Conservation (phyloP, 2,888 invertebrate species). For the Teinopalpus imperialis region DNA sequence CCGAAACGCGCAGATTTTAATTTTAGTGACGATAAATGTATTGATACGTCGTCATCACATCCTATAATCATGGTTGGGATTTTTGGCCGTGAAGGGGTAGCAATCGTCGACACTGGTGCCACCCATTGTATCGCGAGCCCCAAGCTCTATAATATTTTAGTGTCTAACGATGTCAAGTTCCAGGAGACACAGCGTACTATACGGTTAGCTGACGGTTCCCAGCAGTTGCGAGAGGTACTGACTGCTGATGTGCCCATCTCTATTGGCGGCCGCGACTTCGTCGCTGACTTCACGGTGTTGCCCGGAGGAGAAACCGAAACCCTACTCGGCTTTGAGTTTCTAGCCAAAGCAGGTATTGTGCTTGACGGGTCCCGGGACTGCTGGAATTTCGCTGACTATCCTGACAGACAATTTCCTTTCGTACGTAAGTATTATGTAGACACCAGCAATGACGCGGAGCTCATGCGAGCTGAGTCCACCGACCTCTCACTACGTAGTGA, state of each 20-base stretch:
- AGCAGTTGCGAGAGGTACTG: background rate
- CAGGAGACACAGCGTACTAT: background rate
- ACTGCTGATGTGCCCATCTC: conserved; percentile 2
- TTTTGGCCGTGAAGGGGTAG: conserved; percentile 12
- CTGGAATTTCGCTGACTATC: background rate
- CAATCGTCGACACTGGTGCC: conserved; percentile 24
- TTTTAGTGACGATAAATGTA: too few species aligned
- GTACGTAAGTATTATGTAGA: too few species aligned
- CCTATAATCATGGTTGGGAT: conserved; percentile 1
- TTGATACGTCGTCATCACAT: too few species aligned
- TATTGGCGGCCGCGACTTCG: conserved; percentile 1
- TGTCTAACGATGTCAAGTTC: conserved; percentile 8
- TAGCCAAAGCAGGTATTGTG: background rate
- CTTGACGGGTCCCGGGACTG: background rate
- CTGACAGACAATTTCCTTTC: background rate
- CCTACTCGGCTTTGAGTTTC: too few species aligned
- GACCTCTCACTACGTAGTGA: conserved; percentile 15
- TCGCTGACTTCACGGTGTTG: conserved; percentile 13
- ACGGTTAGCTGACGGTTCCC: conserved; percentile 22
- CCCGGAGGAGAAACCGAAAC: conserved; percentile 19
- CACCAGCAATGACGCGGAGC: conserved; percentile 15
- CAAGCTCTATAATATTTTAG: conserved; percentile 7
- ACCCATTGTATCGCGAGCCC: conserved; percentile 22
- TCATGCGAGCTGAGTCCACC: conserved; percentile 4
- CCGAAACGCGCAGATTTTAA: too few species aligned